Evolutionary conservation across 1,140 invertebrate species (phyloP).

Genomic region (Chlorops oryzae): DNA sequence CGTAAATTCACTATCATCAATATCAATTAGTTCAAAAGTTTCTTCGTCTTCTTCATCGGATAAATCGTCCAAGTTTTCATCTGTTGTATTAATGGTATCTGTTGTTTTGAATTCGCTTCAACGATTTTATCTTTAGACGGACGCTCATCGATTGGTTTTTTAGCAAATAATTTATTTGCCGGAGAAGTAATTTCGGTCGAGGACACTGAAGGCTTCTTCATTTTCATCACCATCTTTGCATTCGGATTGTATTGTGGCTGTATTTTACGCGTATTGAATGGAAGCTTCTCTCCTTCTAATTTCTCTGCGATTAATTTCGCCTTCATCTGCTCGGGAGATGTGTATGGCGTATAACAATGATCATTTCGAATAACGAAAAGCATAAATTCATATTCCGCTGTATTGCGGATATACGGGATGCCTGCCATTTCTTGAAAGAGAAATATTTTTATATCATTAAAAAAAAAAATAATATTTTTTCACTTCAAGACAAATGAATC

Average conservation of each 20-base stretch:
- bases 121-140: no score
- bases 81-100: no score
- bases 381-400: slow-evolving; percentile 33
- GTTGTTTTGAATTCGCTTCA: no score
- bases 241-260: slow-evolving; percentile 2
- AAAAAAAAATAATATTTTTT: background rate
- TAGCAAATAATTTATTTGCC: background rate
- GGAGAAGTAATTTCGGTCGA: slow-evolving; percentile 4
- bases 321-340: slow-evolving; percentile 51
- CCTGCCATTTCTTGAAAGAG: slow-evolving; percentile 43
- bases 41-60: slow-evolving; percentile 34
- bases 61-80: no score
- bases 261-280: slow-evolving; percentile 15
- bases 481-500: background rate
- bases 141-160: slow-evolving; percentile 11
- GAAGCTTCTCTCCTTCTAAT: slow-evolving; percentile 20
- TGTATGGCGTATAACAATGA: slow-evolving; percentile 61
- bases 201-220: no score
- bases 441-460: slow-evolving; percentile 1
- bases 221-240: slow-evolving; percentile 13
- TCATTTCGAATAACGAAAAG: slow-evolving; percentile 55
- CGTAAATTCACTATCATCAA: slow-evolving; percentile 34
- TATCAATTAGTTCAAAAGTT: slow-evolving; percentile 38
- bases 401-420: slow-evolving; percentile 27
- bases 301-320: slow-evolving; percentile 33